Evolutionary conservation across 64 coral and sea anemone species (phyloP).

Genomic region (Stichodactyla mertensii): DNA sequence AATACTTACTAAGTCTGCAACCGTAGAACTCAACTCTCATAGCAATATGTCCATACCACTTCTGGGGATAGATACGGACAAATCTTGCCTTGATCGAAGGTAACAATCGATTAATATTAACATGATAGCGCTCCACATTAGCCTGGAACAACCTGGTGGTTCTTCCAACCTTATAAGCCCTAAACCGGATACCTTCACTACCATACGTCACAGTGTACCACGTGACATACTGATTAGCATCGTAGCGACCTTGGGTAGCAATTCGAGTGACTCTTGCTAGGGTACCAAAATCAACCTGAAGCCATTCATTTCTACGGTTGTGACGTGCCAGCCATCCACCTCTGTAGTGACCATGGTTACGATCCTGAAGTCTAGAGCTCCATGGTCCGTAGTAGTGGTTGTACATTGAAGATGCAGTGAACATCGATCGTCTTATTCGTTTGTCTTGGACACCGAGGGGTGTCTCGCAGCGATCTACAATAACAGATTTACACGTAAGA

Average conservation of each 20-base stretch:
- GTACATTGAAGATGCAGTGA: slow-evolving; percentile 65
- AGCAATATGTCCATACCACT: slow-evolving; percentile 63
- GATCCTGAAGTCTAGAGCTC: slow-evolving; percentile 62
- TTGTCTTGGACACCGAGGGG: slow-evolving; percentile 74
- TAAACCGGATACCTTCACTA: slow-evolving; percentile 43
- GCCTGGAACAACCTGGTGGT: slow-evolving; percentile 48
- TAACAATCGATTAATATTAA: slow-evolving; percentile 39
- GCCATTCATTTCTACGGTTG: slow-evolving; percentile 26
- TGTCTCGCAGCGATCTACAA: slow-evolving; percentile 68
- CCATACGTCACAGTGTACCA: slow-evolving; percentile 36
- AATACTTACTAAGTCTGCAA: slow-evolving; percentile 68
- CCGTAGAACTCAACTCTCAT: slow-evolving; percentile 84
- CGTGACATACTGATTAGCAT: slow-evolving; percentile 54
- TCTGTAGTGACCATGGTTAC: slow-evolving; percentile 46
- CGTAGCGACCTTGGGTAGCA: slow-evolving; percentile 52
- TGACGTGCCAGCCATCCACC: slow-evolving; percentile 42
- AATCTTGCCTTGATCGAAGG: slow-evolving; percentile 72
- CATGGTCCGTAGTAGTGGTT: slow-evolving; percentile 70
- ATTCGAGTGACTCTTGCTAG: slow-evolving; percentile 25
- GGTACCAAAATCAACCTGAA: slow-evolving; percentile 49
- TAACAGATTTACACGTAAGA: background rate
- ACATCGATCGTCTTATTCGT: slow-evolving; percentile 48
- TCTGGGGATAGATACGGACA: slow-evolving; percentile 63
- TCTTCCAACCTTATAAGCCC: slow-evolving; percentile 37
- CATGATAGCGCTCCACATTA: slow-evolving; percentile 63